phyloP scores from a whole-genome alignment of 1,140 invertebrate genomes.

The Idris sp. region DNA sequence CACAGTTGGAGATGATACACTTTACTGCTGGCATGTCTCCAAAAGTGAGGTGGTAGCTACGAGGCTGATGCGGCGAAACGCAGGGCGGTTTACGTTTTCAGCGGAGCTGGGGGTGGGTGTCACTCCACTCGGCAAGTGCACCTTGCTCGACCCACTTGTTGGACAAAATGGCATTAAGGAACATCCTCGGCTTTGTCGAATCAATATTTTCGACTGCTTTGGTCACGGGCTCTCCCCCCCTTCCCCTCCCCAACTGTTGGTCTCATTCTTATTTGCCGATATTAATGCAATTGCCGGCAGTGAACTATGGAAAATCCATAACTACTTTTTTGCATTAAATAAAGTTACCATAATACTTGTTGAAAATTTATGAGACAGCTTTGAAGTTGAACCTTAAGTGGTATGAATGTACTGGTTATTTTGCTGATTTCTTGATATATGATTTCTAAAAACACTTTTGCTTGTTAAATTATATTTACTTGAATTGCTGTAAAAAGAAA shows the following conservation, averaged over 20 bases:
- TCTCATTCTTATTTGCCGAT: not conserved
- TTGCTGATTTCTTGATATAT: too few relatives aligned
- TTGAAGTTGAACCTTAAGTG: slow-evolving; percentile 2
- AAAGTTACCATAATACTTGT: slow-evolving; percentile 2
- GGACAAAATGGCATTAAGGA: slow-evolving; percentile 63
- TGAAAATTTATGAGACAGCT: slow-evolving; percentile 7
- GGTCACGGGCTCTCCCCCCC: slow-evolving; percentile 19
- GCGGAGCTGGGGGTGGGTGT: slow-evolving; percentile 1
- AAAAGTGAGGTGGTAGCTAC: slow-evolving; percentile 39
- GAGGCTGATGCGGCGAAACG: slow-evolving; percentile 27
- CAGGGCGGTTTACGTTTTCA: slow-evolving; percentile 8
- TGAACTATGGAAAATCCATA: slow-evolving; percentile 6
- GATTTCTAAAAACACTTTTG: too few relatives aligned
- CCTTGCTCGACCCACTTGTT: slow-evolving; percentile 63
- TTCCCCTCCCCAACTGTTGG: slow-evolving; percentile 29
- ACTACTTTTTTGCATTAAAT: not conserved
- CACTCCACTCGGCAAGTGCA: slow-evolving; percentile 33
- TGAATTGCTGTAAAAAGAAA: too few relatives aligned
- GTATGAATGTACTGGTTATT: too few relatives aligned
- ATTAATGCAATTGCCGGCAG: not conserved
- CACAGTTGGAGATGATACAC: slow-evolving; percentile 49
- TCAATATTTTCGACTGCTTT: slow-evolving; percentile 41
- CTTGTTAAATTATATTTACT: too few relatives aligned
- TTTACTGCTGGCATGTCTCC: slow-evolving; percentile 47
- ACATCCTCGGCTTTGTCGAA: slow-evolving; percentile 47